Base-by-base conservation (phyloP, 2,888 invertebrate genomes). In the Troides helena region DNA sequence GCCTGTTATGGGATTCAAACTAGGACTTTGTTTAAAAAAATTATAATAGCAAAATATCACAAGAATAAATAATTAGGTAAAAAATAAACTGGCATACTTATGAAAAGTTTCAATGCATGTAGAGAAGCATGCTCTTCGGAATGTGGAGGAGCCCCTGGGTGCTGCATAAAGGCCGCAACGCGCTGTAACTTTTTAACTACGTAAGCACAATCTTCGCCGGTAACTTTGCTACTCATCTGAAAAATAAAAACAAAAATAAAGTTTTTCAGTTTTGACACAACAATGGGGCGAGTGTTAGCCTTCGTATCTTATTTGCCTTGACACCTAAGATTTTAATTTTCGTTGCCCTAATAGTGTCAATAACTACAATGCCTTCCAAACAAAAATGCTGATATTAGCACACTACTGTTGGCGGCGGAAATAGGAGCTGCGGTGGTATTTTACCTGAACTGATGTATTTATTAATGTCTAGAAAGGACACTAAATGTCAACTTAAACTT, bases 171-270 rank as follows among this genome's bases (percentile, higher is more conserved):
- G 17, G 93, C 91, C 62, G 95, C 94, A 17, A 98, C 92, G 0
- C 97, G 95, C 74, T 95, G 95, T 70, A 99, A 88, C 82, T 97
- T 95, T 72, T 95, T 94, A 63, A 97, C 92, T 62, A 97, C 94
- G 87, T 95, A 94, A 1, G 94, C 93, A 76, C 97, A 95, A 77
- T 97, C 96, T 62, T 95, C 95, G 8, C 94, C 93, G 0, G 94
- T 94, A 61, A 97, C 93, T 43, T 93, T 94, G 78, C 96, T 96
- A 39, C 94, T 93, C 80, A 96, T 89, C 94, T 96, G 85, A 67
- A 85, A 81, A 73, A 69, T 39, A 62, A 12, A 63, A 50, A 50
- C 10, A 39, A 3, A 30, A 30, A 25, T 25, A 25, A 30, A 5
- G 30, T 30, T 30, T 30, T 30, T 30, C 30, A 30, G 3, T 30